Conservation (phyloP, 2,113 vertebrate genomes). For the Polypterus bichir region DNA sequence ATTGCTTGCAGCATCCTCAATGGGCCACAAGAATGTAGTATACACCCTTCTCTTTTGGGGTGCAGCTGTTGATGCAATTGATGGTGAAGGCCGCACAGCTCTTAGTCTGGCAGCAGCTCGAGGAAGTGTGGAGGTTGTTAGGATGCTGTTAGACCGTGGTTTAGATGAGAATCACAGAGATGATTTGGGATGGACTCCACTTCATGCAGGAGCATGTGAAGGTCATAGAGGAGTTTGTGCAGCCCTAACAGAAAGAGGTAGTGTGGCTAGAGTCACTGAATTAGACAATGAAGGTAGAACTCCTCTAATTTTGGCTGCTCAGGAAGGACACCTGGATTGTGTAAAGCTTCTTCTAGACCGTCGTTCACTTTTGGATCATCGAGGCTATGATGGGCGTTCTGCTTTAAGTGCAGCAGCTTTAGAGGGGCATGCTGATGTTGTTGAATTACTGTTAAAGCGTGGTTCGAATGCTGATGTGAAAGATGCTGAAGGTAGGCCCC, state of each 20-base stretch:
- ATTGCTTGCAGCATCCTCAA: slow-evolving; percentile 52
- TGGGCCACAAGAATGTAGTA: slow-evolving; percentile 52
- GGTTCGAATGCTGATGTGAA: slow-evolving; percentile 52
- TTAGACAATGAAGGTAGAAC: slow-evolving; percentile 55
- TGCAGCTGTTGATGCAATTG: slow-evolving; percentile 50
- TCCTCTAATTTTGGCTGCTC: slow-evolving; percentile 54
- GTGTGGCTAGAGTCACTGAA: slow-evolving; percentile 53
- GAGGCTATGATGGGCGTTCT: slow-evolving; percentile 52
- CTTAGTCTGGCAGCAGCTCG: slow-evolving; percentile 53
- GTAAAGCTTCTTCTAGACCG: slow-evolving; percentile 49
- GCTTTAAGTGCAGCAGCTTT: slow-evolving; percentile 46
- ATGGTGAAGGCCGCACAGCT: slow-evolving; percentile 55
- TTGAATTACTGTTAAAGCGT: slow-evolving; percentile 50
- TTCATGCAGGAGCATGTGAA: slow-evolving; percentile 60
- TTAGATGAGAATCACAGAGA: slow-evolving; percentile 67
- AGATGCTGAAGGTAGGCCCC: slow-evolving; percentile 53
- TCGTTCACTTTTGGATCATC: slow-evolving; percentile 48
- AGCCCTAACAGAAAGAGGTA: slow-evolving; percentile 47
- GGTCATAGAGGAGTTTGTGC: slow-evolving; percentile 51
- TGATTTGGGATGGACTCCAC: slow-evolving; percentile 61
- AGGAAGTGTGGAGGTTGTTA: slow-evolving; percentile 48
- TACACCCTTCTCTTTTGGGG: slow-evolving; percentile 58
- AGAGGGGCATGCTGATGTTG: slow-evolving; percentile 42
- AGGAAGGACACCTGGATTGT: slow-evolving; percentile 52
- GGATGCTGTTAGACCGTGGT: slow-evolving; percentile 50